These are phyloP conservation scores for Orchesella cincta DNA, from an alignment of 1,140 invertebrate species.

Conservation along the genomic window DNA sequence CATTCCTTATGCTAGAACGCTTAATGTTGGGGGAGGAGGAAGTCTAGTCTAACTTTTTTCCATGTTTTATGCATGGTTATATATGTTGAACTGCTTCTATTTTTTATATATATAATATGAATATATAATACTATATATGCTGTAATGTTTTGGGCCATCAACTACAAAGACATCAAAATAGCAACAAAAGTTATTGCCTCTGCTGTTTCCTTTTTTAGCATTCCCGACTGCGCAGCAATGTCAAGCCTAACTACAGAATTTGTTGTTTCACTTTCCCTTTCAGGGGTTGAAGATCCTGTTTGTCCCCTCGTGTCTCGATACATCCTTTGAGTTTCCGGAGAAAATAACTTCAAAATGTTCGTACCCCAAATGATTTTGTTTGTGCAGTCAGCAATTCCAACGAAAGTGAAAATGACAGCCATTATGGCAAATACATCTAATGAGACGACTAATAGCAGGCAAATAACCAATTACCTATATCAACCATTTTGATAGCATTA, in stretches of 20 bases:
- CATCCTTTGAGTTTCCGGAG: too few species aligned
- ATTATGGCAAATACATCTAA: too few species aligned
- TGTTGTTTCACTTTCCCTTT: not conserved
- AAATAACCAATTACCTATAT: too few species aligned
- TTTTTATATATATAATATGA: too few species aligned
- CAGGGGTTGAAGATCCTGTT: not conserved
- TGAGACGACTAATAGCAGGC: too few species aligned
- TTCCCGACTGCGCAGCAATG: not conserved
- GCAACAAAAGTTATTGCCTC: not conserved
- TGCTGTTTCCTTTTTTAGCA: not conserved
- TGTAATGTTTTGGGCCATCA: not conserved
- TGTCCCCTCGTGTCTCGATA: too few species aligned
- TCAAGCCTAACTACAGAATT: not conserved
- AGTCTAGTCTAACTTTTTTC: not conserved
- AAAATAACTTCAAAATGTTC: not conserved
- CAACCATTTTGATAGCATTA: too few species aligned
- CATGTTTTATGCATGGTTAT: not conserved
- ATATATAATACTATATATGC: not conserved
- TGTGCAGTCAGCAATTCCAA: too few species aligned
- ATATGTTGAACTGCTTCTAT: not conserved
- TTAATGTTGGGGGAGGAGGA: constrained; percentile 6
- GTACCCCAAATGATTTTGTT: not conserved
- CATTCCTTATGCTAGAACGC: not conserved
- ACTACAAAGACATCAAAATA: not conserved
- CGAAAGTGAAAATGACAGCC: too few species aligned